These are phyloP conservation scores for Anastrepha ludens DNA, from an alignment of 1,140 invertebrate genomes.

Conservation along the genomic window DNA sequence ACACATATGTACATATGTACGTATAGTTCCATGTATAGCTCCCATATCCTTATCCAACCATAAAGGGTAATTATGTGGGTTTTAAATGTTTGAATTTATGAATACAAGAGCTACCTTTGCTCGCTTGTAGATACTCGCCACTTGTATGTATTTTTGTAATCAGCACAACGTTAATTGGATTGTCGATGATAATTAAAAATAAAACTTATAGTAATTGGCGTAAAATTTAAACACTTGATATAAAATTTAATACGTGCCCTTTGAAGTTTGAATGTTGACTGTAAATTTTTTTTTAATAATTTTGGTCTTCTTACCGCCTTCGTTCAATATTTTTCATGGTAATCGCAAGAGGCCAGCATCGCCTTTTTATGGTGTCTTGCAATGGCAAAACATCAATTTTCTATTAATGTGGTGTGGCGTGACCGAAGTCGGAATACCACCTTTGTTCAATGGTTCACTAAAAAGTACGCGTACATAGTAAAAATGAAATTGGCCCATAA, in stretches of 20 bases:
- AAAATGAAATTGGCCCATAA: too few relatives aligned
- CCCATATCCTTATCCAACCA: neutral
- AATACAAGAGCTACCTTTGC: neutral
- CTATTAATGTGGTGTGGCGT: too few relatives aligned
- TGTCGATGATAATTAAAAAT: neutral
- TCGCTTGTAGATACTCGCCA: neutral
- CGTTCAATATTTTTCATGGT: too few relatives aligned
- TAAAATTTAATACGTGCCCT: neutral
- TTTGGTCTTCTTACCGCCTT: too few relatives aligned
- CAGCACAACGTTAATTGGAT: neutral
- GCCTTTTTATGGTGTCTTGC: too few relatives aligned
- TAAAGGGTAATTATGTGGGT: neutral
- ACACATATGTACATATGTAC: neutral
- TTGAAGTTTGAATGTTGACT: neutral
- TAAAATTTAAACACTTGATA: neutral
- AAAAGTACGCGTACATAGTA: too few relatives aligned
- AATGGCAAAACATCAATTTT: too few relatives aligned
- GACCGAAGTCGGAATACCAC: too few relatives aligned
- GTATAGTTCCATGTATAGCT: neutral
- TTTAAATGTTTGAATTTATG: conserved; percentile 32
- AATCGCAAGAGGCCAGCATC: too few relatives aligned
- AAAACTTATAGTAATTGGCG: neutral
- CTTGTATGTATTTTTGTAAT: neutral
- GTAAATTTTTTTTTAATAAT: too few relatives aligned
- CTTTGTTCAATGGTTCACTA: too few relatives aligned